These are phyloP conservation scores for Phyllostomus hastatus DNA, from an alignment of 2,113 vertebrate species.

Conservation along the genomic window DNA sequence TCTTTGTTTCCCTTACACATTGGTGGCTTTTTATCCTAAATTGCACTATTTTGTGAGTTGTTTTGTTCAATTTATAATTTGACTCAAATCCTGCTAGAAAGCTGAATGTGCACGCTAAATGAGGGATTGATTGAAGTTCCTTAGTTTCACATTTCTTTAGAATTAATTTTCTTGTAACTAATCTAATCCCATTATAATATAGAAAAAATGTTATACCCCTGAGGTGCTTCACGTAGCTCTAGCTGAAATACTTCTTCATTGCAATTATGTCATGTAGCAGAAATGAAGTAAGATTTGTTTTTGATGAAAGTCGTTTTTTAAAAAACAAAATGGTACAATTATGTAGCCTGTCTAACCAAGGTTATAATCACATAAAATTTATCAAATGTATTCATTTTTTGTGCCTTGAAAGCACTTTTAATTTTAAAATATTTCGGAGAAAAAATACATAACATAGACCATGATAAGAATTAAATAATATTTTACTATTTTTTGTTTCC, in stretches of 20 bases:
- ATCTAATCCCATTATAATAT: slow-evolving; percentile 40
- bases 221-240: not conserved
- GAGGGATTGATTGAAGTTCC: slow-evolving; percentile 14
- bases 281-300: slow-evolving; percentile 50
- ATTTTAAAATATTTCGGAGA: slow-evolving; percentile 24
- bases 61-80: slow-evolving; percentile 56
- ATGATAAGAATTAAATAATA: not conserved
- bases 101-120: not conserved
- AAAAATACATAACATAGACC: not conserved
- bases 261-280: slow-evolving; percentile 1
- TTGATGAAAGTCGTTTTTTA: slow-evolving; percentile 28
- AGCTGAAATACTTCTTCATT: slow-evolving; percentile 17
- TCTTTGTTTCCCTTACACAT: not conserved
- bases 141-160: slow-evolving; percentile 38
- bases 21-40: slow-evolving; percentile 21
- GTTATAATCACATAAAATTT: not conserved
- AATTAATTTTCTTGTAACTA: slow-evolving; percentile 57
- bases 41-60: slow-evolving; percentile 10
- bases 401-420: not conserved
- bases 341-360: not conserved
- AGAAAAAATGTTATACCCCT: not conserved
- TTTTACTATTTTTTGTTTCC: not conserved
- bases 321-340: slow-evolving; percentile 2
- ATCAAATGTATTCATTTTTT: slow-evolving; percentile 14
- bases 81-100: slow-evolving; percentile 37